Evolutionary conservation across 1,140 invertebrate genomes (phyloP).

Genomic region (Drosophila suzukii): DNA sequence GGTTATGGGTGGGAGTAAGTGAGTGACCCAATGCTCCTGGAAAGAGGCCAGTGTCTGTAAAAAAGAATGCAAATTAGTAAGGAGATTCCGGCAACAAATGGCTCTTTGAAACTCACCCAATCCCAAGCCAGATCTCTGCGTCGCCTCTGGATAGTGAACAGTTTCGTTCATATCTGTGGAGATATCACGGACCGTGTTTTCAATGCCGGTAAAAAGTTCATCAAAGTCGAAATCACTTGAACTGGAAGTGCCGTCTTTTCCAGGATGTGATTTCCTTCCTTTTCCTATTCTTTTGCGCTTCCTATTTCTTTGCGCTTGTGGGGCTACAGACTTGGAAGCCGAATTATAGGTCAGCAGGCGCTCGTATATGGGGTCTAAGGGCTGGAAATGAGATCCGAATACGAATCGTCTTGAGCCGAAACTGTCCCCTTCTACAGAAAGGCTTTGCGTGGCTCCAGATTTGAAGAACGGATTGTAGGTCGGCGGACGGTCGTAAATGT

Average conservation of each 20-base stretch:
- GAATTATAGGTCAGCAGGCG: too few relatives aligned
- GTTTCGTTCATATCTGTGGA: slow-evolving; percentile 63
- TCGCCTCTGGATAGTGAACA: slow-evolving; percentile 69
- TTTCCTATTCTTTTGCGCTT: too few relatives aligned
- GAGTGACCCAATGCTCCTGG: slow-evolving; percentile 77
- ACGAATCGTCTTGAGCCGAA: too few relatives aligned
- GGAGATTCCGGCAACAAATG: not conserved
- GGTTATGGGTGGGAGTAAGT: slow-evolving; percentile 70
- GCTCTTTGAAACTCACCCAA: slow-evolving; percentile 54
- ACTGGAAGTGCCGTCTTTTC: not conserved
- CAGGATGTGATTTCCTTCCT: slow-evolving; percentile 17
- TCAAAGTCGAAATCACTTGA: slow-evolving; percentile 11
- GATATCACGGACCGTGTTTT: slow-evolving; percentile 57
- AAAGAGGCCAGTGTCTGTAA: slow-evolving; percentile 69
- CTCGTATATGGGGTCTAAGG: slow-evolving; percentile 26
- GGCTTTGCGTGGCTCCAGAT: not conserved
- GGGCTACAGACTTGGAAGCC: slow-evolving; percentile 31
- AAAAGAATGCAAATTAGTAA: not conserved
- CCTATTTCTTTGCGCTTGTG: slow-evolving; percentile 39
- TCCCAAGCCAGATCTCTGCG: slow-evolving; percentile 63
- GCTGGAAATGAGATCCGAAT: not conserved
- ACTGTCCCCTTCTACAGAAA: too few relatives aligned
- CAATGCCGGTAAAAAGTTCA: slow-evolving; percentile 23
- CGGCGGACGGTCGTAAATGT: slow-evolving; percentile 75
- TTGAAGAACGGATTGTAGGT: slow-evolving; percentile 70